A percentile compares a stretch with the other conserved stretches of the same genome.
Conservation (phyloP, 2,113 vertebrate genomes). For the Callospermophilus lateralis region DNA sequence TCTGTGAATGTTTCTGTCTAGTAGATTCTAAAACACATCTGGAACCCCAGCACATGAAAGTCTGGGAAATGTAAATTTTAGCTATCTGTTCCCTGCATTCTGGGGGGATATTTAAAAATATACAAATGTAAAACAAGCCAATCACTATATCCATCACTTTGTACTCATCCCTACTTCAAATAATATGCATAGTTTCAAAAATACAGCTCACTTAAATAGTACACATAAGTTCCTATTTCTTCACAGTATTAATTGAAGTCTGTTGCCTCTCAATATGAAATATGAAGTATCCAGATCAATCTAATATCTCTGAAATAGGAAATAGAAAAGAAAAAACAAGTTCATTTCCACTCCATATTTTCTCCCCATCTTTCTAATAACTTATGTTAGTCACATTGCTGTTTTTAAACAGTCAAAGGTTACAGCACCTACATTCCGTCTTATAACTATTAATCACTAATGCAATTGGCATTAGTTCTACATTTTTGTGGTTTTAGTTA, state of each 20-base stretch:
- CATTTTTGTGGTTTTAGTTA: constrained; percentile 32
- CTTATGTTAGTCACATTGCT: neutral
- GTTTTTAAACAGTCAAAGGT: neutral
- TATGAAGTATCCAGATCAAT: neutral
- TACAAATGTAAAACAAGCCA: neutral
- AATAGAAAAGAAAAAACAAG: neutral
- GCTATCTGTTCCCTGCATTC: neutral
- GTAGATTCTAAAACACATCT: neutral
- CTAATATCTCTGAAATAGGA: constrained; percentile 24
- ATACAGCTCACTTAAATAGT: neutral
- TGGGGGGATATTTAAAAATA: neutral
- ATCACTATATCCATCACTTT: neutral
- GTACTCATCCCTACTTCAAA: constrained; percentile 22
- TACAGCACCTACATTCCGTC: neutral
- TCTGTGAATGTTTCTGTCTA: neutral
- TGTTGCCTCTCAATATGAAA: neutral
- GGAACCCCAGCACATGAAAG: neutral
- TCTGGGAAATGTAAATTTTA: neutral
- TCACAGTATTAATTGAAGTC: neutral
- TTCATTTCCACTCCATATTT: neutral
- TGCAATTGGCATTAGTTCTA: neutral
- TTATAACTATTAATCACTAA: neutral
- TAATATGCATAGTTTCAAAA: neutral
- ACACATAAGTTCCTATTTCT: neutral
- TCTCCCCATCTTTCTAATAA: neutral